A percentile compares a stretch with the other conserved stretches of the same genome.
These are phyloP conservation scores for Palythoa grandis DNA, from an alignment of 92 coral and sea anemone genomes.

Conservation along the genomic window DNA sequence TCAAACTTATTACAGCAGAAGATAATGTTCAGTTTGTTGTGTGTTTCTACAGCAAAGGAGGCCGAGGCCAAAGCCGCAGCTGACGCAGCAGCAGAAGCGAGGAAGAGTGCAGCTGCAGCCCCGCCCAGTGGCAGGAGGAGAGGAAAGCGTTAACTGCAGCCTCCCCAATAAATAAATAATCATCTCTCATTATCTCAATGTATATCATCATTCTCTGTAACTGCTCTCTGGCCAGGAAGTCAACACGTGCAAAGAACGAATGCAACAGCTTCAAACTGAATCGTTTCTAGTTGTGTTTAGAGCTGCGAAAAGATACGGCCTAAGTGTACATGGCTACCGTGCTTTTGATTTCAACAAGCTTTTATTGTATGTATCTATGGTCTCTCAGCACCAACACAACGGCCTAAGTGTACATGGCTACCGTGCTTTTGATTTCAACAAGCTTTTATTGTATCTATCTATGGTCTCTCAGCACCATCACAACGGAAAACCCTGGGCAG, in stretches of 20 bases:
- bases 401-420: not conserved
- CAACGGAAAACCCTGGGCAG: not conserved
- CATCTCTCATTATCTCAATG: not conserved
- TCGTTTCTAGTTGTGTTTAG: conserved; percentile 2
- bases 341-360: not conserved
- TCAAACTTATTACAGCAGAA: not conserved
- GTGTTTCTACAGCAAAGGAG: conserved; percentile 26
- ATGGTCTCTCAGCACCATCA: not conserved
- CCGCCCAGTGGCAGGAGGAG: conserved; percentile 36
- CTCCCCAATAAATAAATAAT: not conserved
- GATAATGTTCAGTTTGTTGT: not conserved
- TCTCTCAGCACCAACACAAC: not conserved
- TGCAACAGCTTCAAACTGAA: not conserved
- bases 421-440: not conserved
- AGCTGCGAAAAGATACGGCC: not conserved
- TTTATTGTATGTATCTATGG: not conserved
- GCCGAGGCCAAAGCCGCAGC: conserved; percentile 39
- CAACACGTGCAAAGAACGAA: not conserved
- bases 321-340: not conserved
- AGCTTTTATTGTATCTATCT: not conserved
- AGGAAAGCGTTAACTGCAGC: conserved; percentile 22
- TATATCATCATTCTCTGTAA: conserved; percentile 5
- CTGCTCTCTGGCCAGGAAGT: not conserved
- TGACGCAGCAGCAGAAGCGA: conserved; percentile 28
- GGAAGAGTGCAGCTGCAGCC: conserved; percentile 19